A percentile compares a stretch with the other conserved stretches of the same genome.
These are phyloP conservation scores for Deilephila porcellus DNA, from an alignment of 2,888 invertebrate species.

Conservation along the genomic window DNA sequence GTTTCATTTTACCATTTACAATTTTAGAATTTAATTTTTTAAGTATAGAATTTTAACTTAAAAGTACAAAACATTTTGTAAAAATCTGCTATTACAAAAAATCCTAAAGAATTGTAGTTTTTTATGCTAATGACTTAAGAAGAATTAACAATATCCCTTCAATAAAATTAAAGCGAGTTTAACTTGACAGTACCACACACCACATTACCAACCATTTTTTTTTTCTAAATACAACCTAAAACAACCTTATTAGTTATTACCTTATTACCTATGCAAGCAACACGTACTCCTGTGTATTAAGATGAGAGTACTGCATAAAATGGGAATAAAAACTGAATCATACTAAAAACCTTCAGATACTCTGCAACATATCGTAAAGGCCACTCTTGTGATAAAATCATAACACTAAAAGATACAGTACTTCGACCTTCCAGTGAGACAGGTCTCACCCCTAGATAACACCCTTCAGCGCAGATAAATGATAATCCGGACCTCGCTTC, in stretches of 20 bases:
- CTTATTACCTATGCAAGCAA: neutral
- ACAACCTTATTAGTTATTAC: neutral
- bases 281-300: neutral
- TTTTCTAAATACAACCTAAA: no score
- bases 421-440: neutral
- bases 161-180: no score
- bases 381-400: neutral
- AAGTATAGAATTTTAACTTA: no score
- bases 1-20: no score
- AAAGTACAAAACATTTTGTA: no score
- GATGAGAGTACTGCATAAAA: neutral
- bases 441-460: neutral
- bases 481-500: neutral
- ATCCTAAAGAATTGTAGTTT: no score
- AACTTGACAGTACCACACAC: no score
- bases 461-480: neutral
- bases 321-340: slow-evolving; percentile 1
- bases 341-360: slow-evolving; percentile 2
- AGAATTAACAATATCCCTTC: no score
- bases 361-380: neutral
- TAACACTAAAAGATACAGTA: neutral
- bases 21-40: no score
- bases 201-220: no score
- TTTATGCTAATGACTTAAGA: no score
- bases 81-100: no score